Conservation (phyloP, 2,888 invertebrate species). For the Lycia hirtaria region DNA sequence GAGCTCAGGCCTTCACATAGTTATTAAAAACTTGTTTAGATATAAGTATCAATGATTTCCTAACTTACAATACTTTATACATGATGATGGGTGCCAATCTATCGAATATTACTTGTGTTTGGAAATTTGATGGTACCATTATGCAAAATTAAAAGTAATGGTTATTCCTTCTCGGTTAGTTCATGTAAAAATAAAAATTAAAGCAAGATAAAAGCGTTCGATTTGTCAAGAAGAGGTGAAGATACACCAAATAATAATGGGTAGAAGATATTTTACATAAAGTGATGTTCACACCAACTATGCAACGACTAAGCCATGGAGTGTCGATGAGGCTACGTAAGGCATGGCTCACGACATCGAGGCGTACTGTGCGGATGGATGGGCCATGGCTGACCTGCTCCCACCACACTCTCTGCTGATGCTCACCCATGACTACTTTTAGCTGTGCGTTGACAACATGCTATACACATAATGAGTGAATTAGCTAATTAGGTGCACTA, state of each 20-base stretch:
- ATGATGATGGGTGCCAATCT: slow-evolving; percentile 73
- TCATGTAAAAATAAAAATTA: slow-evolving; percentile 52
- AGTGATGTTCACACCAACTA: slow-evolving; percentile 69
- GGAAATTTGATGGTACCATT: slow-evolving; percentile 50
- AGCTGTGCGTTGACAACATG: slow-evolving; percentile 17
- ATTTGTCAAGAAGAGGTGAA: slow-evolving; percentile 70
- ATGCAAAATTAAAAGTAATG: slow-evolving; percentile 61
- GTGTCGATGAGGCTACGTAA: slow-evolving; percentile 74
- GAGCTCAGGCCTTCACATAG: slow-evolving; percentile 63
- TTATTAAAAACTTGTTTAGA: slow-evolving; percentile 48
- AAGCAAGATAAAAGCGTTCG: slow-evolving; percentile 50
- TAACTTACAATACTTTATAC: slow-evolving; percentile 36
- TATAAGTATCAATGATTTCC: slow-evolving; percentile 33
- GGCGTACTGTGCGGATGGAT: slow-evolving; percentile 70
- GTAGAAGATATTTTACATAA: slow-evolving; percentile 48
- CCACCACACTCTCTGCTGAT: slow-evolving; percentile 60
- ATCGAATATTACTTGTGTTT: slow-evolving; percentile 54
- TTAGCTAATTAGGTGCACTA: slow-evolving; percentile 10
- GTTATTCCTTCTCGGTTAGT: slow-evolving; percentile 67
- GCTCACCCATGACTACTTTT: slow-evolving; percentile 3
- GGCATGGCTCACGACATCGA: slow-evolving; percentile 75
- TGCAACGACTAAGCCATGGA: slow-evolving; percentile 81
- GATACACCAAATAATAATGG: slow-evolving; percentile 68
- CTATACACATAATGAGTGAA: slow-evolving; percentile 9
- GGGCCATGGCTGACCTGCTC: slow-evolving; percentile 61